Evolutionary conservation across 2,113 vertebrate genomes (phyloP), one percentile per base, ranked within the genome.

Genomic region (Brachirus orientalis): DNA sequence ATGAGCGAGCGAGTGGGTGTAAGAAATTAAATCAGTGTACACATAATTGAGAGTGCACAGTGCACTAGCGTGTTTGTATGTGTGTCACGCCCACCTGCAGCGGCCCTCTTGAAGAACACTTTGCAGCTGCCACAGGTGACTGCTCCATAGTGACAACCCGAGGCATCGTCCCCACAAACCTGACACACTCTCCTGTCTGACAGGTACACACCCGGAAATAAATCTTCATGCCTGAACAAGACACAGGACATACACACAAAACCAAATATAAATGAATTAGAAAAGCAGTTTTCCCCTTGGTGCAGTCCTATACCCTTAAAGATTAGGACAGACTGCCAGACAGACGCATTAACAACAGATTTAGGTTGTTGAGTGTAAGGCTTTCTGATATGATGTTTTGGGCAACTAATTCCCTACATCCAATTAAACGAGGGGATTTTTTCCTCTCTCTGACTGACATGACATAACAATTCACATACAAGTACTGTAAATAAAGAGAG

Each of bases 61-160:
- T 12, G 40, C 6, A 6, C 16, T 20, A 0, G 17, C 7, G 14
- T 35, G 14, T n/a, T 0, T 35, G 7, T 53, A n/a, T 43, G 36
- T 28, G 36, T 20, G 54, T 72, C 54, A 22, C 58, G 60, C 83
- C 71, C 57, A 92, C 92, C 90, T 70, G 89, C 91, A 11, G 92
- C 91, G 0, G 92, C 90, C 55, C 92, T 82, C 75, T 93, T 93
- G 77, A 93, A 93, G 92, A 98, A 98, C 52, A 98, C 97, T 84
- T 98, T 98, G 93, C 97, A 98, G 93, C 97, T 98, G 53, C 97
- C 97, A 41, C 97, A 98, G 1, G 97, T 97, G 72, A 98, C 95
- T 3, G 96, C 97, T 82, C 97, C 97, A 0, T 98, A 98, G 80
- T 93, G 92, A 66, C 90, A 93, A 28, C 92, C 92, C 0, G 92